Percentiles rank a stretch among this genome's conserved stretches.
Conservation (phyloP, 2,797 vertebrate species). For the Lepus townsendii region DNA sequence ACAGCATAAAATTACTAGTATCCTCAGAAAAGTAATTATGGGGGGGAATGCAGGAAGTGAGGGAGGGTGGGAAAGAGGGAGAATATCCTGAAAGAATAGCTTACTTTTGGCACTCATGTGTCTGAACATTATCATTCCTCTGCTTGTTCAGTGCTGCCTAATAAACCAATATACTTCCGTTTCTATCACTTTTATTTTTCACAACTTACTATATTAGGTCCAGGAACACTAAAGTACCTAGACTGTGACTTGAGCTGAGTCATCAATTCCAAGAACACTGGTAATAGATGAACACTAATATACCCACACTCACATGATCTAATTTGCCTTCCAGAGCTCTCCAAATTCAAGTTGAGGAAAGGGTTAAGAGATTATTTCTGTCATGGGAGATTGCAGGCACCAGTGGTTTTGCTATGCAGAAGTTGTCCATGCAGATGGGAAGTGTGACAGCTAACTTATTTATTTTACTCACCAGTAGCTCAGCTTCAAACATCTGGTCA, state of each 20-base stretch:
- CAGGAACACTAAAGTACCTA: not conserved
- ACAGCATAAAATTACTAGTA: not conserved
- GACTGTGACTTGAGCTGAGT: not conserved
- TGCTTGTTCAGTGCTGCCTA: not conserved
- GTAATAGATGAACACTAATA: not conserved
- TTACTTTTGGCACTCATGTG: not conserved
- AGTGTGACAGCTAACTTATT: slow-evolving; percentile 74
- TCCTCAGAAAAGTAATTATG: slow-evolving; percentile 32
- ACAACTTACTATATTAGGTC: not conserved
- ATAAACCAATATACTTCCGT: not conserved
- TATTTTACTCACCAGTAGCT: slow-evolving; percentile 77
- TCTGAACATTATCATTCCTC: not conserved
- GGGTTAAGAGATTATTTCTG: slow-evolving; percentile 54
- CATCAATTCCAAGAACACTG: not conserved
- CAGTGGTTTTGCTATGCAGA: slow-evolving; percentile 60
- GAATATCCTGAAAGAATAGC: not conserved
- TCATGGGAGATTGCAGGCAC: slow-evolving; percentile 32
- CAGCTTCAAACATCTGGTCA: slow-evolving; percentile 84
- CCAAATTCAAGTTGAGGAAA: slow-evolving; percentile 54
- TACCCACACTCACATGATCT: not conserved
- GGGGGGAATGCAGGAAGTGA: no score
- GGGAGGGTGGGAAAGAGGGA: no score
- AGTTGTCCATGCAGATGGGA: slow-evolving; percentile 55
- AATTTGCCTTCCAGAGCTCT: slow-evolving; percentile 44
- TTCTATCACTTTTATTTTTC: not conserved